Base-by-base conservation (phyloP, 2,888 invertebrate genomes). In the Tenthredo mesomela region DNA sequence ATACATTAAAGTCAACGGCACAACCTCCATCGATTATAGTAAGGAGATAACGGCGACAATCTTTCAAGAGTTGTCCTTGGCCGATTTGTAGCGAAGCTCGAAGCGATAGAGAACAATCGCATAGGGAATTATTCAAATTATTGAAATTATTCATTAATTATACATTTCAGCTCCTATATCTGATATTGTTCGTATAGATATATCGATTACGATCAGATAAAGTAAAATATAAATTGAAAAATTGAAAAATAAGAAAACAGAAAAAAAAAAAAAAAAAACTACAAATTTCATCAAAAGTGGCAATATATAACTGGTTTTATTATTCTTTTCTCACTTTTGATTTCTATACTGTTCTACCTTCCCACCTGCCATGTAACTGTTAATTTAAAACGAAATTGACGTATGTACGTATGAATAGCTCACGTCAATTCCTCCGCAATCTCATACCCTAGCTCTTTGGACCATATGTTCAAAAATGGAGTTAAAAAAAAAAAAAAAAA, bases 51-150 rank as follows among this genome's bases (percentile, higher is more conserved):
- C 61, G 40, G 58, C 12, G 15, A 61, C 37, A 58, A 58, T 80
- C 61, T 80, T 73, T n/a, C n/a, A 77, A 77, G 50, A 77, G 47
- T 54, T 80, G 78, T 50, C 78, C 78, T 80, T 80, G 78, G 78
- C 78, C 78, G 61, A 12, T 80, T 80, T 80, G 40, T 80, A 80
- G n/a, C 77, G 50, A 61, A 80, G 78, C 58, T 58, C 40, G 61
- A 80, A 58, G 33, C 61, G 78, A 61, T 71, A 43, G n/a, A 43
- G 40, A 40, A 71, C n/a, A 71, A 43, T 71, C 71, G 29, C 9
- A 37, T 70, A 70, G 18, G 21, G 21, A 75, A 33, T 21, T 29
- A 54, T 54, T 54, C 54, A 54, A 54, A 54, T 54, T 7, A 7
- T n/a, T 54, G n/a, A 54, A 18, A n/a, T 54, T 54, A 6, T 7